Percentiles rank a stretch among this genome's conserved stretches.
Evolutionary conservation across 1,140 invertebrate genomes (phyloP).

Genomic region (Eriocheir sinensis): DNA sequence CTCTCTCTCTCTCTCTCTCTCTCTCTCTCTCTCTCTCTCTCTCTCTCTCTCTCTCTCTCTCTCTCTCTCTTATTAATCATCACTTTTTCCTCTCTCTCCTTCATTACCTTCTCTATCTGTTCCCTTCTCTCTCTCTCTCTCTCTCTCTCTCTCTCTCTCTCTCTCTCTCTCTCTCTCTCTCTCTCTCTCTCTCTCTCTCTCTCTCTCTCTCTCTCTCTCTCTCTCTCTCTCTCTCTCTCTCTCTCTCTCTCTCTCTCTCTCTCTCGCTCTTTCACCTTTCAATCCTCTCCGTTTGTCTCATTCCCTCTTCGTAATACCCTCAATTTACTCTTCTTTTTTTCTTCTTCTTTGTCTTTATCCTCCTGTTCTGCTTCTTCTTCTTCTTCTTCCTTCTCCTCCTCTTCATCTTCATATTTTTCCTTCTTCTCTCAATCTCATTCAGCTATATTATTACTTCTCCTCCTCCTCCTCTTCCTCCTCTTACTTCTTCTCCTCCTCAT

Average conservation of each 20-base stretch:
- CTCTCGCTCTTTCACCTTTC: background rate
- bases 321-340: background rate
- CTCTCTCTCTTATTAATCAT: too few relatives aligned
- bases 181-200: constrained; percentile 41
- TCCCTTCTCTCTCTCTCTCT: too few relatives aligned
- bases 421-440: too few relatives aligned
- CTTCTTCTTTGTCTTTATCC: background rate
- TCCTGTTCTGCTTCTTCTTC: background rate
- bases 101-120: background rate
- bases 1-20: background rate
- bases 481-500: too few relatives aligned
- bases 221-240: background rate
- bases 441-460: background rate
- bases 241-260: background rate
- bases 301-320: background rate
- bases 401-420: background rate
- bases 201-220: background rate
- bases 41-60: background rate
- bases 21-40: background rate
- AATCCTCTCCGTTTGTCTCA: background rate
- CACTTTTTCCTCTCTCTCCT: constrained; percentile 9
- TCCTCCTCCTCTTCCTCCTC: too few relatives aligned
- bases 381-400: background rate
- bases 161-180: constrained; percentile 45
- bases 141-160: constrained; percentile 40